Evolutionary conservation across 2,797 vertebrate species (phyloP), one percentile per base, ranked within the genome.

Genomic region (Eulemur coronatus): DNA sequence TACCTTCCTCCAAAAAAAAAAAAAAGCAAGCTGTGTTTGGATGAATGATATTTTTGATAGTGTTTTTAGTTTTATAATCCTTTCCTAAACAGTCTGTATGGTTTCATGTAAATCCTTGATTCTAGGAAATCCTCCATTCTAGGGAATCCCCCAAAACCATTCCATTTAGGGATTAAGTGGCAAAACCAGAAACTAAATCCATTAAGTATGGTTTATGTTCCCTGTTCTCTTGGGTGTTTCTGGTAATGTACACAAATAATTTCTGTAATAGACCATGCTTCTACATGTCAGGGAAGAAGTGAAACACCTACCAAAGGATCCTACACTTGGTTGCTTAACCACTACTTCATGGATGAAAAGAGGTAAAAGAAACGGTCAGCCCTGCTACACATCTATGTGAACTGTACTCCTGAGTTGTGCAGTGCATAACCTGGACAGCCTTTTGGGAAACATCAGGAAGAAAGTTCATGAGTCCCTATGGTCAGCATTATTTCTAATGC

Each of bases 151-250:
- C 26, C 17, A 92, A 92, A 88, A 22, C 12, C 57, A 78, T 70
- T 92, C 63, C 85, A 96, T 81, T 97, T 94, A 95, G 97, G 82
- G 94, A 96, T 91, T 79, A 96, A 89, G 41, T 75, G 46, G 38
- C 57, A 55, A 94, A 84, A 95, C 41, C 48, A 84, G 63, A 93
- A 95, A 91, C 11, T 41, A 80, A 97, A 89, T 57, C 48, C 65
- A 65, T 33, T 79, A 63, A 52, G 41, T 67, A 18, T 43, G 33
- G 76, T 59, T 91, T 57, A 72, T 91, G 55, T 5, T 20, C 13
- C n/a, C 38, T 85, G 35, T 87, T 80, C 70, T 50, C 65, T 72
- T 4, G 0, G 30, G 82, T 75, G 43, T 13, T 61, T 94, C 76
- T 38, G 38, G 73, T 70, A 48, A 59, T 7, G 14, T 10, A 4